Percentiles rank a stretch among this genome's conserved stretches.
Evolutionary conservation across 92 coral and sea anemone genomes (phyloP).

Genomic region (Desmophyllum pertusum): DNA sequence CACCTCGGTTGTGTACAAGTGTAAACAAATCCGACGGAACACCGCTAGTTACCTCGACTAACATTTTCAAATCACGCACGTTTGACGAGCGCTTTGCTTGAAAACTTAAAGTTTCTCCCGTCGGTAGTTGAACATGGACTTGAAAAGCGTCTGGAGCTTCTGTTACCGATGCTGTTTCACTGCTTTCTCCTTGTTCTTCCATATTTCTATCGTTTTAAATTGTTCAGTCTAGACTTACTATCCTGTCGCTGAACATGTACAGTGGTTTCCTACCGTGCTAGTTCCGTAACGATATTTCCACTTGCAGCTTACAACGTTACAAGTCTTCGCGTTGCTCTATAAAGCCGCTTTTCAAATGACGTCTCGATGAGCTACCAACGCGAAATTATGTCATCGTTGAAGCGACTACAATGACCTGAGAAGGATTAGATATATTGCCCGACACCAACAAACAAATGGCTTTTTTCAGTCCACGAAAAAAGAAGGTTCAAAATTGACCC

Average conservation of each 20-base stretch:
- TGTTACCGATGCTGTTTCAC: neutral
- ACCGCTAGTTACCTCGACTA: slow-evolving; percentile 47
- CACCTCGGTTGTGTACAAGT: slow-evolving; percentile 24
- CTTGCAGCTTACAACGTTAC: neutral
- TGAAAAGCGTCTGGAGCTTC: neutral
- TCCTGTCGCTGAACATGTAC: neutral
- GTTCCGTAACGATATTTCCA: neutral
- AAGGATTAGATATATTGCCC: slow-evolving; percentile 20
- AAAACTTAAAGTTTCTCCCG: slow-evolving; percentile 10
- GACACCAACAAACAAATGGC: neutral
- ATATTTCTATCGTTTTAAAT: neutral
- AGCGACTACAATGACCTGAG: neutral
- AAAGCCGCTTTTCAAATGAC: neutral
- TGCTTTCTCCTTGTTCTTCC: neutral
- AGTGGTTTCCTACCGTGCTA: too few species aligned
- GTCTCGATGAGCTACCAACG: neutral
- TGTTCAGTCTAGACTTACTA: neutral
- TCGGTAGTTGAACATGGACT: slow-evolving; percentile 30
- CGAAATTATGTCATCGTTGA: neutral
- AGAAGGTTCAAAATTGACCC: neutral
- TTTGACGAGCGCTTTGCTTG: slow-evolving; percentile 22
- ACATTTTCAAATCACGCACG: slow-evolving; percentile 49
- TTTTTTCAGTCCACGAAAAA: neutral
- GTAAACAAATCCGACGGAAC: slow-evolving; percentile 61
- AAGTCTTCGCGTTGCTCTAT: neutral